Conservation (phyloP, 2,797 vertebrate species). For the Heliangelus exortis region DNA sequence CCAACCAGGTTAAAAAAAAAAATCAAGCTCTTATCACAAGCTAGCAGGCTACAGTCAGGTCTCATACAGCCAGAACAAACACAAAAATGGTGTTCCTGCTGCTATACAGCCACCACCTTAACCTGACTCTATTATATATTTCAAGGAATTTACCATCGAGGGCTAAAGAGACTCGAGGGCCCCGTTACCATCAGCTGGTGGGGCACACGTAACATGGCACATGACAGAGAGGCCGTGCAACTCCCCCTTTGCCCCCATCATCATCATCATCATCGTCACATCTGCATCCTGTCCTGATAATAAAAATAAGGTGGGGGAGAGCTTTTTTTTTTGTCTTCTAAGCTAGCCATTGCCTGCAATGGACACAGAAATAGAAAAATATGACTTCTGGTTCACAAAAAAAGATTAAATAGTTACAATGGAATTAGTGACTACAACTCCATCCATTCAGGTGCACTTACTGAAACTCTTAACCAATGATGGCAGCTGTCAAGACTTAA, state of each 20-base stretch:
- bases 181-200: neutral
- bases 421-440: conserved; percentile 42
- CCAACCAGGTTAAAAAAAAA: conserved; percentile 18
- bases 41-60: conserved; percentile 23
- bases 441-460: conserved; percentile 22
- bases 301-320: neutral
- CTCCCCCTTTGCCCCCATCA: neutral
- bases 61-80: conserved; percentile 16
- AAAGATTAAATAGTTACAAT: conserved; percentile 61
- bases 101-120: conserved; percentile 1
- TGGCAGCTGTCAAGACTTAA: conserved; percentile 38
- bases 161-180: neutral
- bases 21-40: conserved; percentile 39
- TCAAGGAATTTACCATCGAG: neutral
- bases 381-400: conserved; percentile 43
- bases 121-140: neutral
- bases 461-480: conserved; percentile 47
- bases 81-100: conserved; percentile 5
- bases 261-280: neutral
- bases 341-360: conserved; percentile 78
- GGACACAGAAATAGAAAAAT: conserved; percentile 72
- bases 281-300: neutral
- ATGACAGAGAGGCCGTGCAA: neutral
- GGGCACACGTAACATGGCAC: neutral
- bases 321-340: conserved; percentile 31